These are phyloP conservation scores for Drosophila buzzatii DNA, from an alignment of 2,888 invertebrate genomes.

Conservation along the genomic window DNA sequence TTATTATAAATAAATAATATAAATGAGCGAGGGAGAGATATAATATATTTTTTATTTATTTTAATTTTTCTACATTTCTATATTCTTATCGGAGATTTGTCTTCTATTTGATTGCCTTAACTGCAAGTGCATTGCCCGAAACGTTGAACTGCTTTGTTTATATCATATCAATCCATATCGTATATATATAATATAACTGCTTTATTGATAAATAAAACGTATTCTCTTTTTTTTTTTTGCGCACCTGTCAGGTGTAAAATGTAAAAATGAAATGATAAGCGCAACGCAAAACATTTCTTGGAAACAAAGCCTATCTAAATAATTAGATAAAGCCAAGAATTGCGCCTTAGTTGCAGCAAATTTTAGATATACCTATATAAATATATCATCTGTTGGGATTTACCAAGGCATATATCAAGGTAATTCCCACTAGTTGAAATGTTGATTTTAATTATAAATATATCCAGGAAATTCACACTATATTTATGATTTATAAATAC, in stretches of 20 bases:
- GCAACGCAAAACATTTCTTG: constrained; percentile 4
- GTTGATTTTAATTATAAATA: background rate
- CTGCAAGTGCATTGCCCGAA: background rate
- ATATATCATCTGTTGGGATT: too few species aligned
- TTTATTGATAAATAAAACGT: constrained; percentile 21
- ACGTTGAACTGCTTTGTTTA: background rate
- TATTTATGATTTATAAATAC: background rate
- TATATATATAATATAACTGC: background rate
- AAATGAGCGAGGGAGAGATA: too few species aligned
- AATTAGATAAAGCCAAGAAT: constrained; percentile 3
- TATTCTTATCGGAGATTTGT: background rate
- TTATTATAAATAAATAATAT: too few species aligned
- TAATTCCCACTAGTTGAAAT: background rate
- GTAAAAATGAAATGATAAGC: constrained; percentile 26
- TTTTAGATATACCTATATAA: background rate
- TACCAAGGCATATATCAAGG: background rate
- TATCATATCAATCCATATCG: constrained; percentile 5
- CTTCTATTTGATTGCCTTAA: background rate
- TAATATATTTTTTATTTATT: too few species aligned
- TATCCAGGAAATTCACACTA: background rate
- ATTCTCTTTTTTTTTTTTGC: background rate
- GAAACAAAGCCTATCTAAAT: constrained; percentile 22
- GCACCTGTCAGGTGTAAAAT: constrained; percentile 41
- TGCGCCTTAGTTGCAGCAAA: background rate
- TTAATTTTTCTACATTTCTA: background rate